These are phyloP conservation scores for Limonius californicus DNA, from an alignment of 1,140 invertebrate species.

Conservation along the genomic window DNA sequence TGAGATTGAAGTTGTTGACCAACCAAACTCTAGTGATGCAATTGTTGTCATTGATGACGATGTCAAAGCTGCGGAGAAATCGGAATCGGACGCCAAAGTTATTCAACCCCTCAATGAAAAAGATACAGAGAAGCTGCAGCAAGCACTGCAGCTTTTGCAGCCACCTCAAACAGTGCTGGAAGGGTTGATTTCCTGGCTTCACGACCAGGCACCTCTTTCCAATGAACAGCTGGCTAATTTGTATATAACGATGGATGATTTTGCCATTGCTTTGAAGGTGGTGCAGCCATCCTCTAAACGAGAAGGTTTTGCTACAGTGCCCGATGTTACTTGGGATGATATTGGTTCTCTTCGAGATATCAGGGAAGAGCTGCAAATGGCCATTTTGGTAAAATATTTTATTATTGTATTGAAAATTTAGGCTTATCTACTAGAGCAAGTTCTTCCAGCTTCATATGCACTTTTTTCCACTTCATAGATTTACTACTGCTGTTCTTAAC, in stretches of 20 bases:
- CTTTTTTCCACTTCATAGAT: too few species aligned
- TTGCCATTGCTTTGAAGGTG: constrained; percentile 71
- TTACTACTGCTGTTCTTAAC: too few species aligned
- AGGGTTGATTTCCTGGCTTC: constrained; percentile 55
- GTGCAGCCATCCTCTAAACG: constrained; percentile 92
- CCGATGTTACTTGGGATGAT: constrained; percentile 96
- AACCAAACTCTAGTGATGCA: constrained; percentile 12
- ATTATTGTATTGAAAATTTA: too few species aligned
- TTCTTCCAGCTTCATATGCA: not conserved
- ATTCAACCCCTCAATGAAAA: not conserved
- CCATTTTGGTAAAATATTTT: constrained; percentile 70
- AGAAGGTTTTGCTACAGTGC: constrained; percentile 96
- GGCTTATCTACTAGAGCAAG: too few species aligned
- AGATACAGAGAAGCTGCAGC: constrained; percentile 16
- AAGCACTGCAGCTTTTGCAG: constrained; percentile 15
- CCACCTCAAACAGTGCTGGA: constrained; percentile 28
- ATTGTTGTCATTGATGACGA: constrained; percentile 38
- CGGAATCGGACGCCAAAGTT: not conserved
- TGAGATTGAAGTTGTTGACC: constrained; percentile 26
- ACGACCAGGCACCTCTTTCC: constrained; percentile 52
- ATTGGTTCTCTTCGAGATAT: constrained; percentile 89
- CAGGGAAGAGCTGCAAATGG: constrained; percentile 82
- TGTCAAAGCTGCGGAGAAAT: constrained; percentile 16
- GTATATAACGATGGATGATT: constrained; percentile 70
- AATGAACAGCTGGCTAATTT: constrained; percentile 59